Base-by-base conservation (phyloP, 2,113 vertebrate genomes). In the Rhodinocichla rosea region DNA sequence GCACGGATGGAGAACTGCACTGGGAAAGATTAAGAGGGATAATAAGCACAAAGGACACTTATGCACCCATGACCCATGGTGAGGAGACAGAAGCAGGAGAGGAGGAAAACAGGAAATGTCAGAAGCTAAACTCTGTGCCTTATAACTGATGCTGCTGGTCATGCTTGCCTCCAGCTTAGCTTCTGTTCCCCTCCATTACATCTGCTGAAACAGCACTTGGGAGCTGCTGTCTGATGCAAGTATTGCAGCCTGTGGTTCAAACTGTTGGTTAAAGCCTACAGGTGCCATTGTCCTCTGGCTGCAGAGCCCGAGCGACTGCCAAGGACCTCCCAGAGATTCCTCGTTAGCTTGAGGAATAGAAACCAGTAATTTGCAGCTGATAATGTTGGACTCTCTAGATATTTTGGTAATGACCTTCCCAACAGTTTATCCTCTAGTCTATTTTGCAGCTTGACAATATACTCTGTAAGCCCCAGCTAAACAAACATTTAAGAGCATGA, bases 1-100 rank as follows among this genome's bases (percentile, higher is more conserved):
- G 26, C 82, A 81, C 0, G 40, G 57, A 77, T 67, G 52, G 76
- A 86, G 62, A 83, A 71, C 73, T 49, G 45, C 59, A 74, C 60
- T 75, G 76, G 56, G 42, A 84, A 89, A 92, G 87, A 86, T 95
- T 75, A 93, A 80, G 85, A 92, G 62, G 65, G 64, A 64, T 77
- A 40, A 90, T 87, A 94, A 67, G 76, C 56, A 94, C 64, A 87
- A 93, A 95, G 86, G 60, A 65, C 68, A 90, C 52, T 96, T 84
- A 92, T 1, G 28, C 56, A 94, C 30, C 53, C 88, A 64, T 33
- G 52, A 68, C 69, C 50, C 47, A 23, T 0, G 0, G 28, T 39
- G 77, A 84, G 3, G 15, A 37, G 33, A 78, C 16, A 64, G 53
- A 26, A 67, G 21, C 2, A 11, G 52, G 15, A 85, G 13, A 89